Percentiles rank a stretch among this genome's conserved stretches.
Evolutionary conservation across 2,113 vertebrate genomes (phyloP).

Genomic region (Chloebia gouldiae): DNA sequence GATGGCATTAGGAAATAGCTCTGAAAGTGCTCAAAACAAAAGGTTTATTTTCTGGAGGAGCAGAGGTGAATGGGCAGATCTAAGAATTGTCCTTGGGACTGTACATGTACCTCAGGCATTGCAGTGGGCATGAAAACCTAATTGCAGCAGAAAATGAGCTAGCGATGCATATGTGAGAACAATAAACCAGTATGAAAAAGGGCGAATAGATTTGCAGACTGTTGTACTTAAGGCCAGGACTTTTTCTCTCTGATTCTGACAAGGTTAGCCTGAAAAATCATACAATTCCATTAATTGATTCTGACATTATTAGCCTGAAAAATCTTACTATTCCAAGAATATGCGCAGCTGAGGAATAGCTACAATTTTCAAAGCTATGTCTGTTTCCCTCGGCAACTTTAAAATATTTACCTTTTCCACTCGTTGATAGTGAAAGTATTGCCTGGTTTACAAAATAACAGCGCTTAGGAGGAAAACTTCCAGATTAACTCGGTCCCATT

Average conservation of each 20-base stretch:
- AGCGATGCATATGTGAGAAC: neutral
- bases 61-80: neutral
- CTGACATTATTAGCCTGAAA: neutral
- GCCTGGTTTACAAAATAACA: neutral
- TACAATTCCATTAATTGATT: neutral
- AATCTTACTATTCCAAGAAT: rapidly evolving
- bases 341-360: neutral
- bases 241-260: neutral
- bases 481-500: neutral
- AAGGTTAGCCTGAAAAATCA: neutral
- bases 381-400: neutral
- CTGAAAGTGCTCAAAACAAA: rapidly evolving
- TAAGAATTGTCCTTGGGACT: neutral
- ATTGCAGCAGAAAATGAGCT: neutral
- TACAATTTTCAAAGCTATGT: neutral
- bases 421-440: neutral
- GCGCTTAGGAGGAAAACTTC: neutral
- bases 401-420: neutral
- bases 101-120: rapidly evolving
- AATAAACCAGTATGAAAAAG: neutral
- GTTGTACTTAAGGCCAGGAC: neutral
- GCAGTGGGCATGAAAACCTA: neutral
- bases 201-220: neutral
- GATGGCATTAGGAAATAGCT: neutral
- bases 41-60: neutral